Conservation (phyloP, 2,113 vertebrate genomes). For the Psammodynastes pulverulentus region DNA sequence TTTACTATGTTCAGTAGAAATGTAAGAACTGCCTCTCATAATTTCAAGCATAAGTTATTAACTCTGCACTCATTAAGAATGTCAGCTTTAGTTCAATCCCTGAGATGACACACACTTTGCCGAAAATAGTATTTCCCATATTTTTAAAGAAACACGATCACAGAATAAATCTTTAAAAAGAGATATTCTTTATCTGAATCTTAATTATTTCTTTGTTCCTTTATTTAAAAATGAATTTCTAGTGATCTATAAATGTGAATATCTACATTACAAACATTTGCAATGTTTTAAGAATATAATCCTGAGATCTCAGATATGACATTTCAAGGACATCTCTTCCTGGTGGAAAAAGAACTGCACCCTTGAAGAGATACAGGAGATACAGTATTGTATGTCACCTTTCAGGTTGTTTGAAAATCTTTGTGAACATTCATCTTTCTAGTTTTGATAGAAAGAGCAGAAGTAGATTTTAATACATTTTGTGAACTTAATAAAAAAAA, state of each 20-base stretch:
- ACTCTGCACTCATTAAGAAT: conserved; percentile 29
- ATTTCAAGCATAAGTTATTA: conserved; percentile 41
- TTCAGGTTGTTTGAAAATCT: not conserved
- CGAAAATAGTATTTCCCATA: not conserved
- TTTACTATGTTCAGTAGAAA: not conserved
- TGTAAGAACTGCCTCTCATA: not conserved
- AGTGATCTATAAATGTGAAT: not conserved
- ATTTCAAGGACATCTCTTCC: not conserved
- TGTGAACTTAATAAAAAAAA: not conserved
- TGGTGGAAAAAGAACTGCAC: not conserved
- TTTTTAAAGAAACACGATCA: conserved; percentile 7
- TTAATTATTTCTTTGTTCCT: conserved; percentile 4
- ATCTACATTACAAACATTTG: not conserved
- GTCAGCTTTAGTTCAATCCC: conserved; percentile 18
- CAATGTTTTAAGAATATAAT: not conserved
- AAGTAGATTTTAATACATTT: not conserved
- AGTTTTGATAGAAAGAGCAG: not conserved
- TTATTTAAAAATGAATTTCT: not conserved
- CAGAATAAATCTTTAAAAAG: not conserved
- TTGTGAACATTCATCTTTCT: not conserved
- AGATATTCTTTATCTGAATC: not conserved
- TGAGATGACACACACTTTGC: conserved; percentile 6
- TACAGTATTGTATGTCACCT: not conserved
- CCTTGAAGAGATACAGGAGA: not conserved
- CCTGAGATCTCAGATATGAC: not conserved